Conservation (phyloP, 1,140 invertebrate species). For the Caerostris extrusa region DNA sequence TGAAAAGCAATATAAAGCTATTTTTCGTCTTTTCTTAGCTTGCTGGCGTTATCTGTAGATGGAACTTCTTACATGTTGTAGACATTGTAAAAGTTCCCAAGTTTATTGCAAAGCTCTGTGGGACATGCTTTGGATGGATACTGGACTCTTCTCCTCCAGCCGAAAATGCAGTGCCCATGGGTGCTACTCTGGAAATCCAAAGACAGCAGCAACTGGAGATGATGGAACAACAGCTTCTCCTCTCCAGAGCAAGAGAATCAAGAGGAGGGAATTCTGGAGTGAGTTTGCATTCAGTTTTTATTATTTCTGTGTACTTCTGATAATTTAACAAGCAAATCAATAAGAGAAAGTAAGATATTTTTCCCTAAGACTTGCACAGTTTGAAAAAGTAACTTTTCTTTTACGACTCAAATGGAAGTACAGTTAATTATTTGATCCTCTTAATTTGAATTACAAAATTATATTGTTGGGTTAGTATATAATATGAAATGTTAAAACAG, state of each 20-base stretch:
- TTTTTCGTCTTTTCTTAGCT: slow-evolving; percentile 15
- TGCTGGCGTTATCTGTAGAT: slow-evolving; percentile 83
- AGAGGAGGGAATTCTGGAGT: slow-evolving; percentile 23
- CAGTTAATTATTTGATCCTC: no score
- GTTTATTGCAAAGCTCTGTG: slow-evolving; percentile 81
- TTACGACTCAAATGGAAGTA: no score
- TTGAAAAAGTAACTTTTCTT: no score
- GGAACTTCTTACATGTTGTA: slow-evolving; percentile 82
- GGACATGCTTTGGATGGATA: slow-evolving; percentile 82
- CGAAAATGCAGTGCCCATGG: slow-evolving; percentile 81
- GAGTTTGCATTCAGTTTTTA: neutral
- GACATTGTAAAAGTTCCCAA: slow-evolving; percentile 82
- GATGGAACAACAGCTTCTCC: slow-evolving; percentile 83
- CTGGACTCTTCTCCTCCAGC: slow-evolving; percentile 82
- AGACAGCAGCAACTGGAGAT: slow-evolving; percentile 83
- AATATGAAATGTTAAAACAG: no score
- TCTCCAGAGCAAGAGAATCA: slow-evolving; percentile 79
- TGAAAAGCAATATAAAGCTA: no score
- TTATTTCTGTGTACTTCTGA: neutral
- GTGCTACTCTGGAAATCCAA: slow-evolving; percentile 84
- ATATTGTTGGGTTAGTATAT: no score
- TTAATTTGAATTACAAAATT: no score
- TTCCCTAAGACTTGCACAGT: no score
- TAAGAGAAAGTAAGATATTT: no score
- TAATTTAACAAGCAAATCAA: no score